phyloP scores from a whole-genome alignment of 2,797 vertebrate genomes.

The Eulemur mongoz region DNA sequence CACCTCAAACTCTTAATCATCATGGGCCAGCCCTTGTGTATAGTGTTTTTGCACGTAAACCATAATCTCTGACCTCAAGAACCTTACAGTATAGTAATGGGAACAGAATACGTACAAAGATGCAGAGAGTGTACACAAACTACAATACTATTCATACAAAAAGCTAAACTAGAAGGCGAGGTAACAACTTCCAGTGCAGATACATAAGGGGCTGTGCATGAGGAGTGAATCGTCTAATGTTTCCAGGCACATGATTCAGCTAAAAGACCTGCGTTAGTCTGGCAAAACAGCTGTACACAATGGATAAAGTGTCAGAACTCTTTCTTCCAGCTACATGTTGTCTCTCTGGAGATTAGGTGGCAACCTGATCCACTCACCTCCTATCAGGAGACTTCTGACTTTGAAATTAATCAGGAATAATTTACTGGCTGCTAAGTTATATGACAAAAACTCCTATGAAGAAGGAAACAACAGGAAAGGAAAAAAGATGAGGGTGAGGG shows the following conservation, averaged over 20 bases:
- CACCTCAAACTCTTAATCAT: background rate
- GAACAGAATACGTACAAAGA: background rate
- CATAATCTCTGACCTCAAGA: background rate
- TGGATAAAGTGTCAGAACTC: background rate
- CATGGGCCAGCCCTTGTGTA: background rate
- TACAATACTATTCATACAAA: background rate
- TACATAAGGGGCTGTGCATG: background rate
- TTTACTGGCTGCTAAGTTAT: background rate
- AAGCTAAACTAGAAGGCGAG: background rate
- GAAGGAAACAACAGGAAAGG: constrained; percentile 25
- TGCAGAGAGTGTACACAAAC: background rate
- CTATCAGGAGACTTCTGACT: constrained; percentile 23
- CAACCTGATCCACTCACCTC: constrained; percentile 12
- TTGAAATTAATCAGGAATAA: constrained; percentile 55
- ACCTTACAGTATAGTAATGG: background rate
- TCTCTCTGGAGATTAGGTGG: background rate
- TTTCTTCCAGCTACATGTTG: background rate
- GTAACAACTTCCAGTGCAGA: background rate
- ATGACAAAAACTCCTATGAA: background rate
- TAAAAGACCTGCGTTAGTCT: background rate
- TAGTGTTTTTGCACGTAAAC: background rate
- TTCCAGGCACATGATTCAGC: background rate
- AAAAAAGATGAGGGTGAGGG: background rate
- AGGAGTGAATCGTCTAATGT: background rate
- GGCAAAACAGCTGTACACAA: background rate